Base-by-base conservation (phyloP, 2,113 vertebrate species). In the Eupsittula cactorum region DNA sequence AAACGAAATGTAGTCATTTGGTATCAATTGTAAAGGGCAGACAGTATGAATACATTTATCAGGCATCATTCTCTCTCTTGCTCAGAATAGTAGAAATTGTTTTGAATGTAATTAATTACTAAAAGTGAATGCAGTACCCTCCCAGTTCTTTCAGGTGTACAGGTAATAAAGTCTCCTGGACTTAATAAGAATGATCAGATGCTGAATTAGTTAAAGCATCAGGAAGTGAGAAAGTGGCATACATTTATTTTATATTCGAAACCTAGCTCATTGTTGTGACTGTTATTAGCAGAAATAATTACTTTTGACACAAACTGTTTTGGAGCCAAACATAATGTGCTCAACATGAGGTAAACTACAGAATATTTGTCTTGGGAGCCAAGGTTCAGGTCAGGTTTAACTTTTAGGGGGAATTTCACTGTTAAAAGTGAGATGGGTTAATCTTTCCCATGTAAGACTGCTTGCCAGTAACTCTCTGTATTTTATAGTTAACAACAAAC, bases 221-320 rank as follows among this genome's bases (percentile, higher is more conserved):
- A 81, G 44, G 29, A 76, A 83, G 80, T 44, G 73, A 88, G 80
- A 71, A 95, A 88, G 18, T 65, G 88, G 42, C 46, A 44, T n/a
- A 0, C 80, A 81, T 90, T 94, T 92, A 46, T 88, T 92, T 82
- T 71, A 44, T 73, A 76, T 92, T 86, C 24, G 62, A 73, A 93
- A 73, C 33, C 62, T 69, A 68, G 28, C 20, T 83, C 12, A 2
- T 90, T 90, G 73, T 90, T 94, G 64, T 71, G 88, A 86, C 50
- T 84, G 52, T 9, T 3, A 92, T 94, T 95, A 94, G 60, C 39
- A 88, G 80, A 91, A 92, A 93, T 94, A 86, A 94, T 88, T 92
- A 50, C 39, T 95, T 96, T 95, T 96, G 94, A 93, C 92, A 95
- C 55, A 92, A 86, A 94, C 52, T 92, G 35, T 65, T 94, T 90